Evolutionary conservation across 53 echinoderm and acorn worm genomes (phyloP).

Genomic region (Hippasteria phrygiana): DNA sequence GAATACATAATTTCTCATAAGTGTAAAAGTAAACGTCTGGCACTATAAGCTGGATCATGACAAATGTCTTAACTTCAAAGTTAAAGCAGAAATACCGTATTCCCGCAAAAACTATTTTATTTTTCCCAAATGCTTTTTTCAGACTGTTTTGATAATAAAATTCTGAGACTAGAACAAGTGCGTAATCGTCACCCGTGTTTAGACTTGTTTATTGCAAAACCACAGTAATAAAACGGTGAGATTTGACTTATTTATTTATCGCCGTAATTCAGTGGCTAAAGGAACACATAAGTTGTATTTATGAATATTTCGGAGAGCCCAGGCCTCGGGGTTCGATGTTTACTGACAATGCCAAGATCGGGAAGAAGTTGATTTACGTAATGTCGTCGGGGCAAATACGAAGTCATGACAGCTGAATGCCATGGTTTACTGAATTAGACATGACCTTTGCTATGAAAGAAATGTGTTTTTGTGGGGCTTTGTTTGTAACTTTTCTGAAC

Average conservation of each 20-base stretch:
- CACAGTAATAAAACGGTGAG: constrained; percentile 28
- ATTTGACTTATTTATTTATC: constrained; percentile 55
- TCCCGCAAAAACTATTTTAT: background rate
- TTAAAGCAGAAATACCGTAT: background rate
- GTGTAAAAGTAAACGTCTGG: too few species aligned
- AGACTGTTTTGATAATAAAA: constrained; percentile 13
- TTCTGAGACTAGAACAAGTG: background rate
- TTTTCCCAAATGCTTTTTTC: background rate
- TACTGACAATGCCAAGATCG: constrained; percentile 30
- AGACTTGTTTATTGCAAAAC: constrained; percentile 56
- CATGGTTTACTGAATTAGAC: background rate
- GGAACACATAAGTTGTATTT: constrained; percentile 17
- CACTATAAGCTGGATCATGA: too few species aligned
- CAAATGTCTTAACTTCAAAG: too few species aligned
- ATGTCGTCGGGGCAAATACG: constrained; percentile 17
- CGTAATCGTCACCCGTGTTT: constrained; percentile 22
- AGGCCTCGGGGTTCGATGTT: background rate
- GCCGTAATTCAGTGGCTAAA: constrained; percentile 21
- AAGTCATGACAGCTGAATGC: constrained; percentile 19
- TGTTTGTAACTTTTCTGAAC: too few species aligned
- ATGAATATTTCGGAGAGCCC: constrained; percentile 31
- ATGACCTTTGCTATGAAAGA: too few species aligned
- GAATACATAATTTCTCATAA: too few species aligned
- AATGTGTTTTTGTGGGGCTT: too few species aligned
- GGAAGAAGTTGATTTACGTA: constrained; percentile 35